Evolutionary conservation across 2,797 vertebrate genomes (phyloP).

Genomic region (Scomberomorus guttatus): DNA sequence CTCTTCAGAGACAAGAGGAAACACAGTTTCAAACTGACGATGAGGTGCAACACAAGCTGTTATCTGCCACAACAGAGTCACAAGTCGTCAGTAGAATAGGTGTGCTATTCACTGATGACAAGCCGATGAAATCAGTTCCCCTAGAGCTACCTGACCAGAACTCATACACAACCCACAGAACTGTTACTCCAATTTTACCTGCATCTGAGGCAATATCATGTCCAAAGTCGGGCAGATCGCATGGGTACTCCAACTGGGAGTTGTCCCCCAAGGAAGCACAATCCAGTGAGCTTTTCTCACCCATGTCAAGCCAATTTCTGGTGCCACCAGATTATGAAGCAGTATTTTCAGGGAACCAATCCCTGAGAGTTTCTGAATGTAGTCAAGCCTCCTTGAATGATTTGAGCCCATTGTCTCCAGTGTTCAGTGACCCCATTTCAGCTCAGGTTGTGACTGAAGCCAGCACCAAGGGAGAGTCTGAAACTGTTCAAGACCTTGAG

Average conservation of each 20-base stretch:
- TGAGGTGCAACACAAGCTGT: slow-evolving; percentile 28
- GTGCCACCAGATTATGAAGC: slow-evolving; percentile 67
- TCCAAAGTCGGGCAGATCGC: neutral
- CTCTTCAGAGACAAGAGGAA: slow-evolving; percentile 62
- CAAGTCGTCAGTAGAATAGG: slow-evolving; percentile 26
- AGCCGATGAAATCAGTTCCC: slow-evolving; percentile 31
- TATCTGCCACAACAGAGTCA: slow-evolving; percentile 32
- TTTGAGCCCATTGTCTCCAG: slow-evolving; percentile 64
- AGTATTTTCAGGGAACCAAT: slow-evolving; percentile 66
- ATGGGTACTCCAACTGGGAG: slow-evolving; percentile 32
- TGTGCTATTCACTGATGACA: slow-evolving; percentile 24
- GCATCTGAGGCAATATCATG: slow-evolving; percentile 27
- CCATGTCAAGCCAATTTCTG: slow-evolving; percentile 63
- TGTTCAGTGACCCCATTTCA: slow-evolving; percentile 51
- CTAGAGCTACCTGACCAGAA: slow-evolving; percentile 69
- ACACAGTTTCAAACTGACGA: slow-evolving; percentile 38
- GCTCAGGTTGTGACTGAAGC: slow-evolving; percentile 33
- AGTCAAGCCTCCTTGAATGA: slow-evolving; percentile 50
- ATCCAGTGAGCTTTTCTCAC: slow-evolving; percentile 63
- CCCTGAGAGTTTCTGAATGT: slow-evolving; percentile 57
- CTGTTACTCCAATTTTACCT: slow-evolving; percentile 72
- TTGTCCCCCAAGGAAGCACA: slow-evolving; percentile 22
- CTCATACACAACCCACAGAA: slow-evolving; percentile 73
- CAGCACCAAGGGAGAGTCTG: neutral
- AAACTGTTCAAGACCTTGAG: slow-evolving; percentile 40